Conservation (phyloP, 2,113 vertebrate species). For the Platysternon megacephalum region DNA sequence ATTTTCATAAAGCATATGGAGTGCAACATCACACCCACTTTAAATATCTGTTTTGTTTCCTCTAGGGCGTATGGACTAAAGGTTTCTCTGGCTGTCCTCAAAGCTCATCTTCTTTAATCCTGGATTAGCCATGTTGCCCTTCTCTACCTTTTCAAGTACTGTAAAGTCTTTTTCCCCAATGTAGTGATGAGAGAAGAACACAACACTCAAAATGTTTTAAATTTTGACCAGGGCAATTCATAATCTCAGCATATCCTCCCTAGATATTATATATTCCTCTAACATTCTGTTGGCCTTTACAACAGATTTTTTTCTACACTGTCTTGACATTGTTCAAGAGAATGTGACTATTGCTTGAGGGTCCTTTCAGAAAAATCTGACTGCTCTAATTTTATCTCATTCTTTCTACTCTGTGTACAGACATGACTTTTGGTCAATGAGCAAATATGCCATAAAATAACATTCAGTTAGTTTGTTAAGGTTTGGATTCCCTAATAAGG, state of each 20-base stretch:
- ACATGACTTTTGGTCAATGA: background rate
- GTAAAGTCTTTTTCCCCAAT: background rate
- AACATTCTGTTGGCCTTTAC: background rate
- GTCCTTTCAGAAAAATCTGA: background rate
- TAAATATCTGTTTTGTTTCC: slow-evolving; percentile 42
- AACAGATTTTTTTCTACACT: slow-evolving; percentile 1
- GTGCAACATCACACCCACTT: background rate
- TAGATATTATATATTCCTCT: background rate
- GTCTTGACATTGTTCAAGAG: background rate
- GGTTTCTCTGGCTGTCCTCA: slow-evolving; percentile 50
- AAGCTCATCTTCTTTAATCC: slow-evolving; percentile 69
- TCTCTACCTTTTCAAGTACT: slow-evolving; percentile 54
- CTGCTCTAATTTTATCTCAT: background rate
- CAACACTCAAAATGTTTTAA: background rate
- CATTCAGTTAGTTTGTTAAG: background rate
- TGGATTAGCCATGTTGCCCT: slow-evolving; percentile 56
- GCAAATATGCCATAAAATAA: accelerated
- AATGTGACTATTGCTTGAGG: background rate
- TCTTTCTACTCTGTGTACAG: background rate
- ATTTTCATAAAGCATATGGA: too few relatives aligned
- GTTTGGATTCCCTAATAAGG: background rate
- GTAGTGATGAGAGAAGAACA: background rate
- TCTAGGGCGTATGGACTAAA: slow-evolving; percentile 25
- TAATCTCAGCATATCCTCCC: background rate
- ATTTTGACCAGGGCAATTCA: slow-evolving; percentile 20